Evolutionary conservation across 1,140 invertebrate genomes (phyloP).

Genomic region (Lepidurus packardi): DNA sequence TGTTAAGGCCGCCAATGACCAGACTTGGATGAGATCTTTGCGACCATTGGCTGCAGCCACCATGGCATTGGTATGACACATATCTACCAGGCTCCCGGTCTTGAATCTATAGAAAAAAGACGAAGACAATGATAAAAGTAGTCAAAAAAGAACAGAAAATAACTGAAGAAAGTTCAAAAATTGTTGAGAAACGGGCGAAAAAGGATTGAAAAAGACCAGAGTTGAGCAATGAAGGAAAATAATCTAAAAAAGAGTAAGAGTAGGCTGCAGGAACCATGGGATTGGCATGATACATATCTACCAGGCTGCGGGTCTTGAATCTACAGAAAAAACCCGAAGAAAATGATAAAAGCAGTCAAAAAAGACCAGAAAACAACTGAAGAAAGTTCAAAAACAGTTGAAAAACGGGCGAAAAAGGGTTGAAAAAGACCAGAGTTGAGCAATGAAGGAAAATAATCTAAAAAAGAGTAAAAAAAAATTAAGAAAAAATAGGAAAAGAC

Average conservation of each 20-base stretch:
- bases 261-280: slow-evolving; percentile 62
- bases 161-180: neutral
- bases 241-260: slow-evolving; percentile 46
- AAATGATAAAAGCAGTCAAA: slow-evolving; percentile 26
- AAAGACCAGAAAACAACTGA: slow-evolving; percentile 10
- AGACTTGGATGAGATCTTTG: slow-evolving; percentile 75
- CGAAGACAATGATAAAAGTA: slow-evolving; percentile 19
- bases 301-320: slow-evolving; percentile 53
- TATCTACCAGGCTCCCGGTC: slow-evolving; percentile 52
- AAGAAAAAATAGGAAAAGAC: slow-evolving; percentile 27
- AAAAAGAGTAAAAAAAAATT: slow-evolving; percentile 37
- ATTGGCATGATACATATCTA: slow-evolving; percentile 72
- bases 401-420: too few relatives aligned
- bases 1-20: slow-evolving; percentile 70
- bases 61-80: slow-evolving; percentile 74
- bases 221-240: too few relatives aligned
- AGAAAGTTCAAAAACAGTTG: neutral
- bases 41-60: slow-evolving; percentile 66
- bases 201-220: too few relatives aligned
- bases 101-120: slow-evolving; percentile 50
- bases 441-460: slow-evolving; percentile 43
- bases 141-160: slow-evolving; percentile 21
- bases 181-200: too few relatives aligned
- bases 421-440: too few relatives aligned
- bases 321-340: slow-evolving; percentile 44